Base-by-base conservation (phyloP, 1,140 invertebrate genomes). In the Drosophila miranda region DNA sequence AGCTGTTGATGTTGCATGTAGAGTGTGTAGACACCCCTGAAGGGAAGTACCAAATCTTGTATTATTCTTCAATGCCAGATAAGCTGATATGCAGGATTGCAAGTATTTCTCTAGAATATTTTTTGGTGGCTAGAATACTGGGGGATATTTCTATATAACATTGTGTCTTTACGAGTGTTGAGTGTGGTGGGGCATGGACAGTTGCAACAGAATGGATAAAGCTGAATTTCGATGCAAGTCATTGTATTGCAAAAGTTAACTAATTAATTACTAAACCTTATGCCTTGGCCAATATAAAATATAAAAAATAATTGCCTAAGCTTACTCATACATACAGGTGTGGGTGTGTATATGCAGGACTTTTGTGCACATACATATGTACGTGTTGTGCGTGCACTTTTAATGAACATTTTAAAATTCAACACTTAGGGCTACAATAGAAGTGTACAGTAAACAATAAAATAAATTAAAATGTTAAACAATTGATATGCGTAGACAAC, bases 341-440 rank as follows among this genome's bases (percentile, higher is more conserved):
- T 14, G 14, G 16, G 16, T 62, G 21, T 63, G 16, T 44, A 38
- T 48, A 16, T 28, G 34, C 23, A 26, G 23, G 23, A 26, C 23
- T 26, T 63, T 38, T 52, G 23, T 71, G 55, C 55, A 59, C 56
- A 75, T 58, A 23, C n/a, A n/a, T n/a, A n/a, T n/a, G n/a, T n/a
- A n/a, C 23, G 34, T 61, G 52, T 46, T 64, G 28, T 52, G 23
- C 67, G 52, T 56, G 64, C 57, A 76, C 55, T 46, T 68, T 84
- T 72, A 82, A 82, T 78, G 49, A 82, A 73, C 58, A 76, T 54
- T 61, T 62, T 78, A 62, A 67, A 82, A 78, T 66, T 66, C 56
- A 83, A 84, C 66, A 83, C 82, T 86, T 86, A 86, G 74, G 42
- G 30, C 81, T 87, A 86, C 45, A 86, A 87, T 69, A 72, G 48